These are phyloP conservation scores for Pleuronectes platessa DNA, from an alignment of 2,113 vertebrate genomes.

Conservation along the genomic window DNA sequence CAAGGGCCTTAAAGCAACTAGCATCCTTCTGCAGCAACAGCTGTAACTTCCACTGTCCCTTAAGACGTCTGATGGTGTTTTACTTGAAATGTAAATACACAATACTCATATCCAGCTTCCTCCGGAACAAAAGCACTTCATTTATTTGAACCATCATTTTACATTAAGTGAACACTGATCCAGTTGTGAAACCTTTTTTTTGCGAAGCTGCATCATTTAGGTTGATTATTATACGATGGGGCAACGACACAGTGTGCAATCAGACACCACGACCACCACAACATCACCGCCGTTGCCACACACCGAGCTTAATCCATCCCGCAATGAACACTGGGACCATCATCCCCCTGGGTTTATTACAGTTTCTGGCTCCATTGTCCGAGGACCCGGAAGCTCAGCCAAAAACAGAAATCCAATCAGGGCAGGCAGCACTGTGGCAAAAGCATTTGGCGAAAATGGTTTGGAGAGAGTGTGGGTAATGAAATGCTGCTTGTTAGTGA, in stretches of 20 bases:
- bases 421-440: constrained; percentile 29
- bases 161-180: neutral
- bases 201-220: neutral
- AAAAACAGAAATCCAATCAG: constrained; percentile 53
- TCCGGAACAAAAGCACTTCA: neutral
- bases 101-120: neutral
- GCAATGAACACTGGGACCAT: constrained; percentile 47
- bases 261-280: constrained; percentile 12
- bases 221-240: constrained; percentile 32
- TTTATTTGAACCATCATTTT: constrained; percentile 4
- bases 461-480: constrained; percentile 42
- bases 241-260: constrained; percentile 25
- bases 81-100: neutral
- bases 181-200: neutral
- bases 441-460: constrained; percentile 30
- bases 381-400: constrained; percentile 28
- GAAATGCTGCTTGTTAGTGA: constrained; percentile 50
- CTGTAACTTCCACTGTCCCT: too few species aligned
- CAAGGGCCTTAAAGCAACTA: neutral
- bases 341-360: constrained; percentile 55
- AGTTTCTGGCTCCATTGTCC: constrained; percentile 43
- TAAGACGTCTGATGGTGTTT: too few species aligned
- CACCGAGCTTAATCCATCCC: constrained; percentile 57
- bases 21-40: neutral
- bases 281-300: constrained; percentile 23